These are phyloP conservation scores for Eriocheir sinensis DNA, from an alignment of 1,140 invertebrate species.

Conservation along the genomic window DNA sequence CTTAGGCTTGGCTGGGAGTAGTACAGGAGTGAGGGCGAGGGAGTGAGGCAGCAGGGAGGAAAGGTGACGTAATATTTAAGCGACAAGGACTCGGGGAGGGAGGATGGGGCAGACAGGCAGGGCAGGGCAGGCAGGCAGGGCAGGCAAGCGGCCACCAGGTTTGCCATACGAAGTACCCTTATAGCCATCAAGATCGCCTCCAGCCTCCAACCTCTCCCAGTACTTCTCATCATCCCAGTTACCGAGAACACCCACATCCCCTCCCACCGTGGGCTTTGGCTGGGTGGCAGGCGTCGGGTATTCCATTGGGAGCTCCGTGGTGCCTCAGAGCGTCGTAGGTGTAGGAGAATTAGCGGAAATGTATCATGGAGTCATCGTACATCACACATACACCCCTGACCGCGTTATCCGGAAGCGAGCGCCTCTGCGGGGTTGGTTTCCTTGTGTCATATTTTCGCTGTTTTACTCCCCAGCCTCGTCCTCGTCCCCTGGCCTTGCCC, in stretches of 20 bases:
- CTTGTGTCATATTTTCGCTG: conserved; percentile 24
- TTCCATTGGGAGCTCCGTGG: neutral
- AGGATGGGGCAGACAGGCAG: too few species aligned
- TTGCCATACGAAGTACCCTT: conserved; percentile 18
- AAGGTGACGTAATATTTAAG: neutral
- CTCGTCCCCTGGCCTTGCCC: neutral
- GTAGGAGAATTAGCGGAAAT: conserved; percentile 5
- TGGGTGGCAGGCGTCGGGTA: neutral
- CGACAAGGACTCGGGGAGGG: too few species aligned
- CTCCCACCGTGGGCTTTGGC: neutral
- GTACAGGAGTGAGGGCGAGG: too few species aligned
- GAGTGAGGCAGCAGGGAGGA: neutral
- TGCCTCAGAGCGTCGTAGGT: neutral
- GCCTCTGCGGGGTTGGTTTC: too few species aligned
- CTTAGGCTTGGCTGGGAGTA: too few species aligned
- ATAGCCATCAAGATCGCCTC: conserved; percentile 11
- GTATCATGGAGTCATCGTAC: neutral
- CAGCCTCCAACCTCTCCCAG: neutral
- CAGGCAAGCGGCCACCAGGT: too few species aligned
- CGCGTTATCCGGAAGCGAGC: conserved; percentile 8
- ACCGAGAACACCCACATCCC: neutral
- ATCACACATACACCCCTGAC: neutral
- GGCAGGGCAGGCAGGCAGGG: neutral
- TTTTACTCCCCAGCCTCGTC: neutral
- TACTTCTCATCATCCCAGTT: neutral